Base-by-base conservation (phyloP, 1,140 invertebrate genomes). In the Drosophila arawakana region DNA sequence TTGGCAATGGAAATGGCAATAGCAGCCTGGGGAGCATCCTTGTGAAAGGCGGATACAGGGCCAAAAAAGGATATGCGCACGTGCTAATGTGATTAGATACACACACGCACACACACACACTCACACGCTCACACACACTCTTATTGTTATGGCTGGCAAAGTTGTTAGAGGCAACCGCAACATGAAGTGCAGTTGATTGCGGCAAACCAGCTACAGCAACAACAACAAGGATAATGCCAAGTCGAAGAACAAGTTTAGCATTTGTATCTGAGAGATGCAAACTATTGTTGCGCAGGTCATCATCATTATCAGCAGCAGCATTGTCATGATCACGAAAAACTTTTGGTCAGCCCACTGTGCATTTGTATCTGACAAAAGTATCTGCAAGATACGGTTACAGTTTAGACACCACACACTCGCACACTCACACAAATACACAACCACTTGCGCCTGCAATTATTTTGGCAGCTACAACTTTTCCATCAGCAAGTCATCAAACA, bases 171-270 rank as follows among this genome's bases (percentile, higher is more conserved):
- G 75, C 61, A 81, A 81, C 84, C 84, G 63, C 84, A 89, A 89
- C 84, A 89, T 90, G 85, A 61, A 90, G 85, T 89, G 84, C 84
- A 84, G 81, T 89, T 89, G 84, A 89, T 90, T 89, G 84, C 84
- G 84, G 84, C 85, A 67, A 78, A 46, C 76, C 77, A 83, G 61
- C 76, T 37, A 35, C 61, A 76, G 60, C 63, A 79, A 79, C 78
- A 73, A 57, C 25, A 50, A 58, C 43, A 57, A 49, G 44, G 62
- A 50, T 60, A 73, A 25, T 25, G 46, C 25, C 10, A 70, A 52
- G 44, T 34, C 47, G 59, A 62, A 54, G 54, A 39, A 55, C 54
- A 81, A 73, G 68, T 80, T 80, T 41, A 54, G 47, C 60, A 71
- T 63, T 69, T 74, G 71, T 84, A 75, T 88, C 73, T 90, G 47